Evolutionary conservation across 2,113 vertebrate species (phyloP), one percentile per base, ranked within the genome.

Genomic region (Sander vitreus): DNA sequence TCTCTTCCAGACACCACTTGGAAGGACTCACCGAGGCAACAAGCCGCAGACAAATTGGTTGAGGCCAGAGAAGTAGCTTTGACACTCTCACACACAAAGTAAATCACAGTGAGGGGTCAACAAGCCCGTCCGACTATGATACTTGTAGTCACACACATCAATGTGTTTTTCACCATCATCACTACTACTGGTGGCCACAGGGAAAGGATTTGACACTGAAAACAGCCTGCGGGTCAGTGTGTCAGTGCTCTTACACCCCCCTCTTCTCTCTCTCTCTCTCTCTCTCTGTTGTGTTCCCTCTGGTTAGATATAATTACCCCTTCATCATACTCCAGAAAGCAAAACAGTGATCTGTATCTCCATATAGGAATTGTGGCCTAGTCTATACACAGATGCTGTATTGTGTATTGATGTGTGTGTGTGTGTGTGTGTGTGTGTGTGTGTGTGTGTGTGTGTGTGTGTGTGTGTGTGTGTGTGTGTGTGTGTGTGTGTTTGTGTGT

Each of bases 301-400:
- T 85, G 70, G 80, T 85, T 76, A 45, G 78, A 54, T 87, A 86
- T 88, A 93, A 93, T 93, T 91, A 88, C 67, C 78, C 85, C 53
- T 80, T 88, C 86, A 88, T 92, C 85, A 84, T 82, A 53, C 68
- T 84, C 59, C 33, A 81, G 85, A 90, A 80, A 93, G 89, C 82
- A 85, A 90, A 88, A 92, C 80, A 85, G 65, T 90, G 90, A 93
- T 93, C 83, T 55, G 69, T 92, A 93, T 94, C 93, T 91, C 80
- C 76, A 78, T 84, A 88, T 86, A 90, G 84, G 71, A 90, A 91
- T 85, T 60, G 76, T 83, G 88, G 86, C 73, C 43, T 63, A 93
- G 93, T 90, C 91, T 91, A 93, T 93, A 94, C 92, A 94, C 67
- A 79, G 73, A 54, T 21, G 1, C 18, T 57, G 57, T 62, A 50